Conservation (phyloP, 2,113 vertebrate species). For the Takifugu flavidus region DNA sequence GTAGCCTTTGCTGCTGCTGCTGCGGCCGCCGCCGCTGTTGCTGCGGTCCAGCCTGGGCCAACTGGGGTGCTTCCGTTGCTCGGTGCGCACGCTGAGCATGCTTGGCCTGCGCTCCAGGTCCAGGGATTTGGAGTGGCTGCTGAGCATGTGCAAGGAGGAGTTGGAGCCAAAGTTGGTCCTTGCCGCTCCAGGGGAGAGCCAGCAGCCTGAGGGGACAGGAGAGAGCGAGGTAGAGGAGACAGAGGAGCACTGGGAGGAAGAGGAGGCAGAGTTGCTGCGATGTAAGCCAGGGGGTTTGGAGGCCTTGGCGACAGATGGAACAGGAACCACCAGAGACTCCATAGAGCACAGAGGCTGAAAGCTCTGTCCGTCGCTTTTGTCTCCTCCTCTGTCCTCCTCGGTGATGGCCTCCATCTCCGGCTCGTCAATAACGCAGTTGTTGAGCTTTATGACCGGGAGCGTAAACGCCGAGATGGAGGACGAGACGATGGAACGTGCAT, state of each 20-base stretch:
- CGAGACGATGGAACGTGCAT: constrained; percentile 93
- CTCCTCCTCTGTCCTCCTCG: constrained; percentile 79
- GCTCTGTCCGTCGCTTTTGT: constrained; percentile 65
- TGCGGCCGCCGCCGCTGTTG: constrained; percentile 70
- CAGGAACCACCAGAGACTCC: constrained; percentile 85
- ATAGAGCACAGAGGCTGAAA: constrained; percentile 78
- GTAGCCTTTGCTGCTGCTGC: constrained; percentile 93
- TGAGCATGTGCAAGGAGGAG: constrained; percentile 88
- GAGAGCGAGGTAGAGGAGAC: constrained; percentile 79
- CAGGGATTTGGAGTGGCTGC: constrained; percentile 93
- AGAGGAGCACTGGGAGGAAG: constrained; percentile 70
- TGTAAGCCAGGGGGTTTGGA: constrained; percentile 74
- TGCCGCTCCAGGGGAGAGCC: constrained; percentile 88
- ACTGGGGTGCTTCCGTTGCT: constrained; percentile 94
- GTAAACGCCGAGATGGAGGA: constrained; percentile 97
- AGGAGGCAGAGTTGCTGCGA: constrained; percentile 81
- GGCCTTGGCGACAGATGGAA: constrained; percentile 76
- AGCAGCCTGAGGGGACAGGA: constrained; percentile 77
- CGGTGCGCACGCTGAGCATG: constrained; percentile 85
- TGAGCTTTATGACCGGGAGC: constrained; percentile 96
- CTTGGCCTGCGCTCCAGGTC: constrained; percentile 86
- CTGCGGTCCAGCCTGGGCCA: constrained; percentile 94
- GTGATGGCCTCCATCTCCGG: constrained; percentile 93
- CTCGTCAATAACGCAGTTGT: constrained; percentile 98
- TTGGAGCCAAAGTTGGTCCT: constrained; percentile 94